A percentile compares a stretch with the other conserved stretches of the same genome.
Conservation (phyloP, 2,888 invertebrate species). For the Eupithecia tripunctaria region DNA sequence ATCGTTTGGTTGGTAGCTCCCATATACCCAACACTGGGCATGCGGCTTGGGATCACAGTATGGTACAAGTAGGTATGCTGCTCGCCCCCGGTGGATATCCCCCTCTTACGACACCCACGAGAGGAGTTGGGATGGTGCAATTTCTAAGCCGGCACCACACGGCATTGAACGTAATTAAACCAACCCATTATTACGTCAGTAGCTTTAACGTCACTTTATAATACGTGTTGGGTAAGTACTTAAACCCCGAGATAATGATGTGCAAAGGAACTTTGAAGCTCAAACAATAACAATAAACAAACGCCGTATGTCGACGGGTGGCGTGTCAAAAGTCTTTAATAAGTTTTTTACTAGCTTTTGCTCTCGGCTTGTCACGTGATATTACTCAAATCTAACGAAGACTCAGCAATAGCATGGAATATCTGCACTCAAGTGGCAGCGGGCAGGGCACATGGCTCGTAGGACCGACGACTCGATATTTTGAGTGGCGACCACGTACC, state of each 20-base stretch:
- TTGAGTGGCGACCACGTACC: too few species aligned
- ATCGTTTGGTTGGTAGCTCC: too few species aligned
- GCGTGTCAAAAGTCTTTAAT: slow-evolving; percentile 1
- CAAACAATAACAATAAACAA: slow-evolving; percentile 1
- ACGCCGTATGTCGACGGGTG: background rate
- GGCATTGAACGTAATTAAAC: background rate
- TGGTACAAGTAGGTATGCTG: too few species aligned
- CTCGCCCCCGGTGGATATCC: too few species aligned
- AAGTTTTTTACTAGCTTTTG: background rate
- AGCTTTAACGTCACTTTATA: background rate
- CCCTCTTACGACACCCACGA: too few species aligned
- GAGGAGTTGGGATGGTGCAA: too few species aligned
- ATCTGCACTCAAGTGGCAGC: too few species aligned
- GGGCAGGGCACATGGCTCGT: too few species aligned
- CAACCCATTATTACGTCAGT: background rate
- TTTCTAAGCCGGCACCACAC: too few species aligned
- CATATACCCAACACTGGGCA: too few species aligned
- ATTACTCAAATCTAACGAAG: background rate
- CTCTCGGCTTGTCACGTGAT: background rate
- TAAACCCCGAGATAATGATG: background rate
- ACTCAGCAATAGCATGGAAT: background rate
- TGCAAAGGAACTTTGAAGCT: slow-evolving; percentile 7
- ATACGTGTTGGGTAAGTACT: background rate
- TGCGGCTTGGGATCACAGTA: too few species aligned
- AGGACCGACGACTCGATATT: too few species aligned